Conservation (phyloP, 2,888 invertebrate genomes). For the Lycophotia porphyrea region DNA sequence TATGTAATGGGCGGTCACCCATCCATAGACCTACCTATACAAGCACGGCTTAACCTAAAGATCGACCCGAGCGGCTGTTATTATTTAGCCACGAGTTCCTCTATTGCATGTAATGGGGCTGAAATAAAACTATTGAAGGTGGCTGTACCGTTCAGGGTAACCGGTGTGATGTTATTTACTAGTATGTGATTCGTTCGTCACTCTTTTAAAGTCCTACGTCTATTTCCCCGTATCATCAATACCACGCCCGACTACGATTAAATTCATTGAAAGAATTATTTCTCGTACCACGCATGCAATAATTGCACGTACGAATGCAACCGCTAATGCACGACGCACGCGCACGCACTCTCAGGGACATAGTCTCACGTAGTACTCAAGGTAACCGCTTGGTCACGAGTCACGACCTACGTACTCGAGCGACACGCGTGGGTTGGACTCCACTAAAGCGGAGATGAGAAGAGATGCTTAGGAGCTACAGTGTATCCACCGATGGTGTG, state of each 20-base stretch:
- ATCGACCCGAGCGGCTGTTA: too few relatives aligned
- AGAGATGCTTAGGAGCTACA: neutral
- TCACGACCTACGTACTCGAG: neutral
- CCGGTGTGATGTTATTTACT: neutral
- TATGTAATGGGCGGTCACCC: too few relatives aligned
- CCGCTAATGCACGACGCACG: slow-evolving; percentile 24
- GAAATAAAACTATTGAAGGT: neutral
- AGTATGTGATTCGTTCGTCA: neutral
- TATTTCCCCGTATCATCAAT: slow-evolving; percentile 21
- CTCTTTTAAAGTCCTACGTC: neutral
- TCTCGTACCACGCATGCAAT: slow-evolving; percentile 32
- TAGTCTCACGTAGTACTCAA: slow-evolving; percentile 37
- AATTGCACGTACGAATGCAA: slow-evolving; percentile 33
- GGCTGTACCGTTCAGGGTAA: neutral
- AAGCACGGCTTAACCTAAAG: too few relatives aligned
- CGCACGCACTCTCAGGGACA: slow-evolving; percentile 17
- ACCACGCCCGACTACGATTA: slow-evolving; percentile 5
- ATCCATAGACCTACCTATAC: too few relatives aligned
- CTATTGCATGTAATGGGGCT: too few relatives aligned
- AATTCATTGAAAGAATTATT: slow-evolving; percentile 32
- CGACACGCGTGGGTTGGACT: neutral
- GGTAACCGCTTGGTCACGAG: neutral
- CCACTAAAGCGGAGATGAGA: neutral
- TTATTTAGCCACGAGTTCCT: too few relatives aligned
- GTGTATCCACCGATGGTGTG: neutral